phyloP scores from a whole-genome alignment of 2,888 invertebrate genomes.

The Coenonympha glycerion region DNA sequence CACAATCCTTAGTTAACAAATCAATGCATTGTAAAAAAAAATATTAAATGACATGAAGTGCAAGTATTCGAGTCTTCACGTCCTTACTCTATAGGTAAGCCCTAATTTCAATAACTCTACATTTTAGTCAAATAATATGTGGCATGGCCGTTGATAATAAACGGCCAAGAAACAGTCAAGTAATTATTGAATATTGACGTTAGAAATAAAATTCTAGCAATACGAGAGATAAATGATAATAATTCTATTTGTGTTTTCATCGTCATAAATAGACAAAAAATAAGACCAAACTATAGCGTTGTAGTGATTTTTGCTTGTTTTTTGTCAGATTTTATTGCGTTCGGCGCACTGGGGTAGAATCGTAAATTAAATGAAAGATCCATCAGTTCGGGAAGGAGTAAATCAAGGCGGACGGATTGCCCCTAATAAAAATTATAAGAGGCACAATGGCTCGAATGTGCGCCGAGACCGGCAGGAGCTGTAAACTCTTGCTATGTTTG shows the following conservation, averaged over 20 bases:
- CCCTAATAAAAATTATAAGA: conserved; percentile 77
- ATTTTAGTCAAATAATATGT: too few relatives aligned
- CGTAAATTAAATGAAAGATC: conserved; percentile 75
- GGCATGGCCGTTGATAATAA: too few relatives aligned
- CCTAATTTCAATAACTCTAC: too few relatives aligned
- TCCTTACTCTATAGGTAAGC: too few relatives aligned
- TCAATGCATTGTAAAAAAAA: too few relatives aligned
- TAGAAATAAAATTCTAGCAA: too few relatives aligned
- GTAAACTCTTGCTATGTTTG: conserved; percentile 74
- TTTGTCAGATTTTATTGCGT: conserved; percentile 68
- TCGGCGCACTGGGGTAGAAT: conserved; percentile 65
- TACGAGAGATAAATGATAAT: conserved; percentile 1
- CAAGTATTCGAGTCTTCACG: too few relatives aligned
- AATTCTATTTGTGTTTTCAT: conserved; percentile 3
- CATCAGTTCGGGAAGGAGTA: conserved; percentile 75
- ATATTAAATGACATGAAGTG: too few relatives aligned
- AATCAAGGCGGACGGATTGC: conserved; percentile 75
- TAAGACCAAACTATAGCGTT: conserved; percentile 2
- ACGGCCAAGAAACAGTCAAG: too few relatives aligned
- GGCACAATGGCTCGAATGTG: conserved; percentile 73
- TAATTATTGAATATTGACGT: too few relatives aligned
- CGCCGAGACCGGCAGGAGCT: conserved; percentile 68
- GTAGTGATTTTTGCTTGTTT: conserved; percentile 65
- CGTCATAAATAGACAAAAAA: conserved; percentile 15
- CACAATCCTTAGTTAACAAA: too few relatives aligned